These are phyloP conservation scores for Ericerus pela DNA, from an alignment of 1,140 invertebrate species.

Conservation along the genomic window DNA sequence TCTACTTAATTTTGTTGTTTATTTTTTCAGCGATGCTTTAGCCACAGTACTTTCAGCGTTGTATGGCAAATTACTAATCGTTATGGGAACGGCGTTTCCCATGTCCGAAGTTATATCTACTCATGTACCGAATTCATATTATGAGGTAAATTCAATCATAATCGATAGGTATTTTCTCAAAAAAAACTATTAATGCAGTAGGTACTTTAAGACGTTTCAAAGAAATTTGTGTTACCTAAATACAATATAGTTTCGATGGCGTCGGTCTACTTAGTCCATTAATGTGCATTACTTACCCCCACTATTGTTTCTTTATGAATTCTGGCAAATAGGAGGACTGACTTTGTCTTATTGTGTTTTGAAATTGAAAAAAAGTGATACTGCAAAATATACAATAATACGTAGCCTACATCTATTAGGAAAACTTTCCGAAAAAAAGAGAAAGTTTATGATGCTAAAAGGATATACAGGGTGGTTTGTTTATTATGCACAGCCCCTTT, in stretches of 20 bases:
- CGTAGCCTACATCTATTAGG: no score
- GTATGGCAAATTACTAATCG: constrained; percentile 83
- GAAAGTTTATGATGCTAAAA: no score
- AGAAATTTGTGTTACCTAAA: not conserved
- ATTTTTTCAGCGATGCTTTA: constrained; percentile 51
- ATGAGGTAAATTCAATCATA: constrained; percentile 49
- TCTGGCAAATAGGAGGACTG: no score
- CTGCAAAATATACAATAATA: no score
- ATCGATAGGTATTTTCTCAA: no score
- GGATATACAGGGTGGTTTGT: no score
- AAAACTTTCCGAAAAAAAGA: no score
- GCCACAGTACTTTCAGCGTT: constrained; percentile 77
- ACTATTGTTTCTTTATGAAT: not conserved
- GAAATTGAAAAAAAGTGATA: no score
- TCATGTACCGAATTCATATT: constrained; percentile 79
- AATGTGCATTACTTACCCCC: not conserved
- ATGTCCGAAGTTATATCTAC: constrained; percentile 82
- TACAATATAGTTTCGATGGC: not conserved
- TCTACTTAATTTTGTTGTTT: constrained; percentile 19
- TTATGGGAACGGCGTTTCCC: constrained; percentile 87
- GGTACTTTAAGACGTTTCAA: not conserved
- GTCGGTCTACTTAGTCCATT: not conserved
- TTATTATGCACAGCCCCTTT: no score
- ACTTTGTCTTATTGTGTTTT: no score
- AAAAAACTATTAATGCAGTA: constrained; percentile 13